These are phyloP conservation scores for Acanthurus leucopareius DNA, from an alignment of 2,797 vertebrate species.

Conservation along the genomic window DNA sequence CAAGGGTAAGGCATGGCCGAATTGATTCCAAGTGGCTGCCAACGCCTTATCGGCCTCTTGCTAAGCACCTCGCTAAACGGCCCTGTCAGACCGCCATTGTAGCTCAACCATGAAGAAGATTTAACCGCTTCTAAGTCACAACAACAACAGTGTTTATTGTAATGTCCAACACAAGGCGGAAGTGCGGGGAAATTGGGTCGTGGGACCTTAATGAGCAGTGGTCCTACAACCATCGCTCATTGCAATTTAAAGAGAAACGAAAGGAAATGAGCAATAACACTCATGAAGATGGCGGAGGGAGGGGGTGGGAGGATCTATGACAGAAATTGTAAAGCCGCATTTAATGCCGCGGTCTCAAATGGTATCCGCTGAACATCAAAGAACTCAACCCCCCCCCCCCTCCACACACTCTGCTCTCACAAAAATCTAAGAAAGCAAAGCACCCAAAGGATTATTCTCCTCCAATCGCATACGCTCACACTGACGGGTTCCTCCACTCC, in stretches of 20 bases:
- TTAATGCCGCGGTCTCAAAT: slow-evolving; percentile 76
- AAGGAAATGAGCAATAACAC: slow-evolving; percentile 53
- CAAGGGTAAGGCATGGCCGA: slow-evolving; percentile 63
- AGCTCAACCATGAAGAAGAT: slow-evolving; percentile 51
- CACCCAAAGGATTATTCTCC: slow-evolving; percentile 79
- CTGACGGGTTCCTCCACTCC: slow-evolving; percentile 46
- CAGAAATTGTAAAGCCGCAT: slow-evolving; percentile 77
- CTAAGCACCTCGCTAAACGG: slow-evolving; percentile 74
- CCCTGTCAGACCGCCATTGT: slow-evolving; percentile 69
- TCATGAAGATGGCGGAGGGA: slow-evolving; percentile 28
- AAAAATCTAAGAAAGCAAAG: slow-evolving; percentile 77
- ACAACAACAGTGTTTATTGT: slow-evolving; percentile 50
- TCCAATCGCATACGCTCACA: slow-evolving; percentile 61
- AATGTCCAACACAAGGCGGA: slow-evolving; percentile 29
- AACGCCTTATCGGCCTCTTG: slow-evolving; percentile 70
- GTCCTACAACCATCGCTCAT: no score
- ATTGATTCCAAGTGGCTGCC: slow-evolving; percentile 79
- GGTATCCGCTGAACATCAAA: slow-evolving; percentile 82
- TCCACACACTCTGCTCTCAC: slow-evolving; percentile 2
- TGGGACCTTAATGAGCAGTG: slow-evolving; percentile 33
- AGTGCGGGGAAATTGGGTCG: slow-evolving; percentile 38
- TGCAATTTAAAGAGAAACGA: slow-evolving; percentile 46
- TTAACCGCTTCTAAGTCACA: slow-evolving; percentile 55
- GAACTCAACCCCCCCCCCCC: slow-evolving; percentile 25
- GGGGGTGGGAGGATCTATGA: slow-evolving; percentile 58